Percentiles rank a stretch among this genome's conserved stretches.
Evolutionary conservation across 2,113 vertebrate species (phyloP).

Genomic region (Sardina pilchardus): DNA sequence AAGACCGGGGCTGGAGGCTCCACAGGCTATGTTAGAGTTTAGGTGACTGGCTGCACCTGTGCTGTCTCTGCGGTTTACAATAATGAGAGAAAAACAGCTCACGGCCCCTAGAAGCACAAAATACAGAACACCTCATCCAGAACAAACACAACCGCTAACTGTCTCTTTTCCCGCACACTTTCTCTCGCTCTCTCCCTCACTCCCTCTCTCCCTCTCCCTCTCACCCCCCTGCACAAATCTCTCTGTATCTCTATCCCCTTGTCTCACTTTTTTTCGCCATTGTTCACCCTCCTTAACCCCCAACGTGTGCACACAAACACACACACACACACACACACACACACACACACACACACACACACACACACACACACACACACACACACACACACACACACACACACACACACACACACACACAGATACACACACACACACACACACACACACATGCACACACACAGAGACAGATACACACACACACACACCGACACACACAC

Average conservation of each 20-base stretch:
- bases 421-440: constrained; percentile 27
- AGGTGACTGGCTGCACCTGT: constrained; percentile 30
- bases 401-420: constrained; percentile 23
- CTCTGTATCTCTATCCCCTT: background rate
- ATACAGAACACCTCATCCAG: constrained; percentile 15
- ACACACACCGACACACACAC: constrained; percentile 27
- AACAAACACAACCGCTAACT: constrained; percentile 7
- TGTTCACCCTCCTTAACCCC: constrained; percentile 6
- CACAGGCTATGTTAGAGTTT: constrained; percentile 20
- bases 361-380: no score
- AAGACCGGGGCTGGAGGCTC: background rate
- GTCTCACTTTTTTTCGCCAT: background rate
- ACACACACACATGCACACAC: constrained; percentile 18
- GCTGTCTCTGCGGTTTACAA: constrained; percentile 30
- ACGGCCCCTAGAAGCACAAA: constrained; percentile 6
- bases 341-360: no score
- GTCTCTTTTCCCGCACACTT: background rate
- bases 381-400: constrained; percentile 4
- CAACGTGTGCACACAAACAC: background rate
- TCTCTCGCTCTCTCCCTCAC: background rate
- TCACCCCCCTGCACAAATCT: background rate
- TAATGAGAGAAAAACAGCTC: constrained; percentile 29
- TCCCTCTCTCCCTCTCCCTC: background rate
- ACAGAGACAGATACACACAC: constrained; percentile 4
- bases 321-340: background rate